These are phyloP conservation scores for Folsomia manolachei DNA, from an alignment of 2,888 invertebrate species.

Conservation along the genomic window DNA sequence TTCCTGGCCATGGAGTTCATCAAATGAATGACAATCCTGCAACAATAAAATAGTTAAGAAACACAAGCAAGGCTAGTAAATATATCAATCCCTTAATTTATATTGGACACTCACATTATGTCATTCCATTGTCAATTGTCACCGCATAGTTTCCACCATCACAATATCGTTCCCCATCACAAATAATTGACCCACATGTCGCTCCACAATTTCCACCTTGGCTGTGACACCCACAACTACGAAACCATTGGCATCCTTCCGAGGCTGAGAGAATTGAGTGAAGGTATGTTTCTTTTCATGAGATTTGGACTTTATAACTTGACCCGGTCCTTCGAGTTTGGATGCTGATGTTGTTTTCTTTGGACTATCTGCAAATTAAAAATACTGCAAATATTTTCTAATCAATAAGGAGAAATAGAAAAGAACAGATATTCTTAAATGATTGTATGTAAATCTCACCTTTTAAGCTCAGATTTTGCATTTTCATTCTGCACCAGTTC, in stretches of 20 bases:
- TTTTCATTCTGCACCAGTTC: not conserved
- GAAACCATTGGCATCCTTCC: conserved; percentile 41
- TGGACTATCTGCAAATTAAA: not conserved
- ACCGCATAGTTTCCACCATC: conserved; percentile 38
- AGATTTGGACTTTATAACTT: conserved; percentile 19
- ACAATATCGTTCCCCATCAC: conserved; percentile 47
- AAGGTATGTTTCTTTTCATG: conserved; percentile 38
- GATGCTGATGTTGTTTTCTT: not conserved
- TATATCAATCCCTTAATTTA: no score
- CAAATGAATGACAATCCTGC: no score
- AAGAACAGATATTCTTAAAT: not conserved
- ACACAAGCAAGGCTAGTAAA: no score
- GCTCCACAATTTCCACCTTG: conserved; percentile 44
- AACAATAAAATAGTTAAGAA: no score
- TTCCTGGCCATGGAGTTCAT: no score
- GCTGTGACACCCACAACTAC: conserved; percentile 39
- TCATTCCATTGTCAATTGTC: not conserved
- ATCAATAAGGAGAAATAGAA: no score
- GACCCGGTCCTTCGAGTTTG: conserved; percentile 6
- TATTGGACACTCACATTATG: no score
- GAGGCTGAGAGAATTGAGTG: conserved; percentile 36
- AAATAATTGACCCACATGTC: conserved; percentile 43
- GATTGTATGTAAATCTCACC: no score
- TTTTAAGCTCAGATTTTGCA: not conserved
- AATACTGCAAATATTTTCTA: conserved; percentile 17